Percentiles rank a stretch among this genome's conserved stretches.
These are phyloP conservation scores for Machimus atricapillus DNA, from an alignment of 2,888 invertebrate genomes.

Conservation along the genomic window DNA sequence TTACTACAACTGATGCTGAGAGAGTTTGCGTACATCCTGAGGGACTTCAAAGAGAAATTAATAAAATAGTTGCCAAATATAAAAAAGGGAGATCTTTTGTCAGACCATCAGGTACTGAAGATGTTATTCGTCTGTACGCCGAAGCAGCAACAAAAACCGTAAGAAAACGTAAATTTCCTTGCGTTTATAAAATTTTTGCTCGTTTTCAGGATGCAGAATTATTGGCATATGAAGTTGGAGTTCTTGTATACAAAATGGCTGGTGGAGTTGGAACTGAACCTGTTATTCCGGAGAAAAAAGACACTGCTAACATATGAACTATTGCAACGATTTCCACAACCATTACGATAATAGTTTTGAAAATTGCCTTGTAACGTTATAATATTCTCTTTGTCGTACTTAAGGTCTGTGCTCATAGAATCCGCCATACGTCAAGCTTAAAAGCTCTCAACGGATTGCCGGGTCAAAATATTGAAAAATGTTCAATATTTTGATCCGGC, in stretches of 20 bases:
- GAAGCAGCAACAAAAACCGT: slow-evolving; percentile 83
- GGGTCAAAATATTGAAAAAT: too few species aligned
- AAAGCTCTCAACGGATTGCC: too few species aligned
- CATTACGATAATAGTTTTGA: neutral
- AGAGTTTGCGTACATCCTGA: slow-evolving; percentile 79
- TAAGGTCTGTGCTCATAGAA: too few species aligned
- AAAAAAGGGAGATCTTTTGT: slow-evolving; percentile 85
- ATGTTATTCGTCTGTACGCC: slow-evolving; percentile 93
- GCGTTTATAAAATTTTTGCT: neutral
- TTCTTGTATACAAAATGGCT: slow-evolving; percentile 78
- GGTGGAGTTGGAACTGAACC: slow-evolving; percentile 79
- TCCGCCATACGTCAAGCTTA: too few species aligned
- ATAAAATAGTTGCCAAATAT: slow-evolving; percentile 74
- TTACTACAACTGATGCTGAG: slow-evolving; percentile 89
- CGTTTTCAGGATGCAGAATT: slow-evolving; percentile 67
- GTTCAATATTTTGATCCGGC: too few species aligned
- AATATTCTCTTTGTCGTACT: too few species aligned
- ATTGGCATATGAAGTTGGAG: slow-evolving; percentile 78
- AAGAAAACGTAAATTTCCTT: neutral
- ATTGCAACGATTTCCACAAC: too few species aligned
- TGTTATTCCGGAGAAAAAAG: slow-evolving; percentile 52
- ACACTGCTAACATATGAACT: slow-evolving; percentile 57
- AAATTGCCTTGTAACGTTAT: neutral
- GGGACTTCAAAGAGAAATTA: slow-evolving; percentile 83
- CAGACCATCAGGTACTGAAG: slow-evolving; percentile 96